Evolutionary conservation across 2,797 vertebrate species (phyloP).

Genomic region (Thaleichthys pacificus): DNA sequence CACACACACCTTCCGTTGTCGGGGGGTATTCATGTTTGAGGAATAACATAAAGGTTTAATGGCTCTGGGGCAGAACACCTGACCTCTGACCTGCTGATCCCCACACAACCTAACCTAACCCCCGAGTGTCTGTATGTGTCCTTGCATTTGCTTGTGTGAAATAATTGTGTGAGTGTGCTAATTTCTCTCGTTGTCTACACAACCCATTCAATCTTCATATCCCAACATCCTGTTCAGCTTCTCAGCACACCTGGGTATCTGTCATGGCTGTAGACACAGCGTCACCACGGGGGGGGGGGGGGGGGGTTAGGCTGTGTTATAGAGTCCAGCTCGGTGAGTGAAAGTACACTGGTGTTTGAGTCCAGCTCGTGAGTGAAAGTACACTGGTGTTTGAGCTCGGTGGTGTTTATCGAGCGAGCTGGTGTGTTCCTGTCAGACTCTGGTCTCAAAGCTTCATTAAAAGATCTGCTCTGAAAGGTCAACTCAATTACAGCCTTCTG

Average conservation of each 20-base stretch:
- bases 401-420: conserved; percentile 67
- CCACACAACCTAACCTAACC: too few relatives aligned
- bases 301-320: neutral
- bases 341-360: too few relatives aligned
- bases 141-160: conserved; percentile 12
- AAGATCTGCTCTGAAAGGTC: conserved; percentile 81
- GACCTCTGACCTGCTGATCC: conserved; percentile 19
- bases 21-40: conserved; percentile 2
- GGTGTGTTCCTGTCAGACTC: conserved; percentile 72
- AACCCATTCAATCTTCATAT: conserved; percentile 29
- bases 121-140: too few relatives aligned
- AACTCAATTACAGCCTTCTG: conserved; percentile 84
- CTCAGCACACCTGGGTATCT: conserved; percentile 26
- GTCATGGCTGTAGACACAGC: conserved; percentile 19
- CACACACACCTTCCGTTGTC: neutral
- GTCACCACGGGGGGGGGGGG: neutral
- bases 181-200: neutral
- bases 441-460: conserved; percentile 82
- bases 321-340: conserved; percentile 39
- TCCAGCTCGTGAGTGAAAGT: too few relatives aligned
- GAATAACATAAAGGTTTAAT: conserved; percentile 59
- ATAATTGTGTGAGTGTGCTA: conserved; percentile 13
- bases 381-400: too few relatives aligned
- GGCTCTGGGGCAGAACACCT: conserved; percentile 36
- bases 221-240: neutral